Evolutionary conservation across 2,888 invertebrate species (phyloP), one percentile per base, ranked within the genome.

Genomic region (Dendrolimus pini): DNA sequence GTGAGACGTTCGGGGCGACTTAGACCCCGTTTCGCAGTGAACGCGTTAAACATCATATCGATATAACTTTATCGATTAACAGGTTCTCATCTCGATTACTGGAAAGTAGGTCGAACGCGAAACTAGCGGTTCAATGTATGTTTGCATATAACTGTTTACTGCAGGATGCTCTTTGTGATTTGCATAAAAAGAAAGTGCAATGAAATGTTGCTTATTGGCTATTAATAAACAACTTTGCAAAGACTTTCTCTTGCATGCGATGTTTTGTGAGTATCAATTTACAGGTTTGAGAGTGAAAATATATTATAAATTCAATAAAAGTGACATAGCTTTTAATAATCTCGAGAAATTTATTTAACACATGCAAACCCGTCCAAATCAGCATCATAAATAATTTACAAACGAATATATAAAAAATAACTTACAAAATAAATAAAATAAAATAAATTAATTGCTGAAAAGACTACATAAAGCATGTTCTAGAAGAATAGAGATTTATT

Each of bases 101-200:
- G 47, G 54, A 61, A 72, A 69, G 74, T 80, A 59, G 73, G 75
- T 71, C 75, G 70, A 61, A 60, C 66, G 60, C 69, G 58, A 59
- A 56, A 47, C 47, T 77, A 80, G 72, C 78, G 78, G 79, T 72
- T 70, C 61, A 58, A 67, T 73, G 73, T 73, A 75, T 71, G 62
- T 71, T 68, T 67, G 62, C 59, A 62, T 62, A 54, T 71, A 71
- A 69, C 69, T 67, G 72, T 70, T 58, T 42, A 60, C 55, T 58
- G 13, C 59, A 56, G 56, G 56, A 56, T 41, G 41, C 52, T 55
- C 41, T 53, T 53, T 47, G 12, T 47, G 47, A 47, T 47, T 47
- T 47, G 47, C 47, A 13, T 56, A 56, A 10, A 8, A 56, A 12
- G 53, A 56, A 56, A 56, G 56, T 56, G 56, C 54, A 41, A 6